Conservation (phyloP, 2,888 invertebrate genomes). For the Acleris cristana region DNA sequence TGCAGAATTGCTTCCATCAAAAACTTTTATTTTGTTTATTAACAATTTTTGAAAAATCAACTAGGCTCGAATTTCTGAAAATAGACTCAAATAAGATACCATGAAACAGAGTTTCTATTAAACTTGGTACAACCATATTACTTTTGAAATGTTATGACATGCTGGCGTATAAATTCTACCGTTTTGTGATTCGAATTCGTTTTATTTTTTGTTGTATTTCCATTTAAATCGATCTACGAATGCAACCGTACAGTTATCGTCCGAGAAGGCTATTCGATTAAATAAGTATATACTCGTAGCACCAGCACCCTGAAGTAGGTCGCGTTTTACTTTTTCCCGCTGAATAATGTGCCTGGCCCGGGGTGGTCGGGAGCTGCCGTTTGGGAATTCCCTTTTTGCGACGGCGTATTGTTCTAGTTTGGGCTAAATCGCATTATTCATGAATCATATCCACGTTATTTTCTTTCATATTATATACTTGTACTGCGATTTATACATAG, state of each 20-base stretch:
- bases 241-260: neutral
- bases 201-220: neutral
- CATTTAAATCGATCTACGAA: neutral
- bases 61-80: too few species aligned
- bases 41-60: neutral
- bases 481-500: neutral
- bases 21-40: neutral
- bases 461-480: neutral
- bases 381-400: slow-evolving; percentile 26
- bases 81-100: too few species aligned
- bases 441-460: slow-evolving; percentile 4
- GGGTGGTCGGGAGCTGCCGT: slow-evolving; percentile 21
- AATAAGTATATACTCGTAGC: slow-evolving; percentile 23
- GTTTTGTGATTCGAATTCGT: neutral
- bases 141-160: neutral
- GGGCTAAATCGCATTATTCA: slow-evolving; percentile 20
- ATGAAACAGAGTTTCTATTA: neutral
- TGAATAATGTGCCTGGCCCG: slow-evolving; percentile 27
- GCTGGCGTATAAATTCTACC: neutral
- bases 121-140: too few species aligned
- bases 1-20: neutral
- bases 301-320: slow-evolving; percentile 23
- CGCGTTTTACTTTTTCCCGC: slow-evolving; percentile 25
- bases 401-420: slow-evolving; percentile 26
- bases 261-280: slow-evolving; percentile 7